These are phyloP conservation scores for Aricia agestis DNA, from an alignment of 1,140 invertebrate species.

Conservation along the genomic window DNA sequence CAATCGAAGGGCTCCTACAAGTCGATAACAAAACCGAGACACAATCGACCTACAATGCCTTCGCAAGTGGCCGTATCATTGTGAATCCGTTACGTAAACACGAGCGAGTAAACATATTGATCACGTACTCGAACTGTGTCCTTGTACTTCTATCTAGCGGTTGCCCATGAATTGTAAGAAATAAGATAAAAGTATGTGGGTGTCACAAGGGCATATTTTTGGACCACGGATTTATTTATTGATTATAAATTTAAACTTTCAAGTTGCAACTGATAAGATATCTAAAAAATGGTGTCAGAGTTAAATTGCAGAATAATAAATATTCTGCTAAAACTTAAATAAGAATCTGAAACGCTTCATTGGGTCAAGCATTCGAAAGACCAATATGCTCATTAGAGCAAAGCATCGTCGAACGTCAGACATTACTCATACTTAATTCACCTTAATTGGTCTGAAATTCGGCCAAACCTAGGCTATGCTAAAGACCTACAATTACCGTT, in stretches of 20 bases:
- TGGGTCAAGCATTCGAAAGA: not conserved
- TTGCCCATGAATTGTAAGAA: not conserved
- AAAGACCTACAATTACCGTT: not conserved
- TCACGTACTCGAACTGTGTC: conserved; percentile 6
- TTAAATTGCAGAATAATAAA: too few relatives aligned
- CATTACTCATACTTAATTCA: not conserved
- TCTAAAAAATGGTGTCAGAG: too few relatives aligned
- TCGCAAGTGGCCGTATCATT: not conserved
- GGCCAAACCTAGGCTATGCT: conserved; percentile 2
- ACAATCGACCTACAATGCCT: conserved; percentile 5
- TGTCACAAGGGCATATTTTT: not conserved
- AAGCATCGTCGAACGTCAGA: not conserved
- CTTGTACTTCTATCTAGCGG: not conserved
- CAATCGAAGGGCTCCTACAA: not conserved
- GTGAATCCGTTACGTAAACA: not conserved
- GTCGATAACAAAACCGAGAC: conserved; percentile 10
- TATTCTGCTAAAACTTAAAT: too few relatives aligned
- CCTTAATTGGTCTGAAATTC: conserved; percentile 11
- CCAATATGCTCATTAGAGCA: not conserved
- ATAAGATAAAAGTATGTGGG: not conserved
- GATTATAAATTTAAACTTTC: too few relatives aligned
- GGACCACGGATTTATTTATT: not conserved
- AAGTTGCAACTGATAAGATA: too few relatives aligned
- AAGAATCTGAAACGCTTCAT: too few relatives aligned
- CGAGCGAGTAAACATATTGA: not conserved